A percentile compares a stretch with the other conserved stretches of the same genome.
Conservation (phyloP, 2,797 vertebrate species). For the Chiloscyllium punctatum region DNA sequence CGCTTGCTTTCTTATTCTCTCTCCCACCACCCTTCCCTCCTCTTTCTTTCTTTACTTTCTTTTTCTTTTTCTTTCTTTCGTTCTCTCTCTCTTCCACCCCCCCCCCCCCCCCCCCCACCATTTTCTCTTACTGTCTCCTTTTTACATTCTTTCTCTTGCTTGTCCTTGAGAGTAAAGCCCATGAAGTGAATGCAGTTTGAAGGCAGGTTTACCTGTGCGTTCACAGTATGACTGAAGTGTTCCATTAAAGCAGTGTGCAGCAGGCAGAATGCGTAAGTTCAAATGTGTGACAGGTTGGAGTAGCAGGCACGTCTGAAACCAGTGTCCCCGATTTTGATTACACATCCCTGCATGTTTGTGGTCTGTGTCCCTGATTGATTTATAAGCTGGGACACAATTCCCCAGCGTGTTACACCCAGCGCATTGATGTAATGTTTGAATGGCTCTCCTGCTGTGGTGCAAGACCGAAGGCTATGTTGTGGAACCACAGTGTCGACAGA, state of each 20-base stretch:
- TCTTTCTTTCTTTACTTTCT: too few relatives aligned
- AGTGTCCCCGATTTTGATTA: neutral
- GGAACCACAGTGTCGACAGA: neutral
- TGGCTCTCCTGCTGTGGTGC: neutral
- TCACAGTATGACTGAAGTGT: neutral
- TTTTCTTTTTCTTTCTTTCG: too few relatives aligned
- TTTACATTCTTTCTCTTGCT: neutral
- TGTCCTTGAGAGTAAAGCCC: neutral
- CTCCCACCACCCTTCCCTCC: accelerated
- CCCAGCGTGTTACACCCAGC: neutral
- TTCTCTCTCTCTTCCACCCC: neutral
- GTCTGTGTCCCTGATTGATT: neutral
- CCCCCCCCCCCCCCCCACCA: neutral
- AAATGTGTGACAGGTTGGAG: neutral
- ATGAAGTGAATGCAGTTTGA: neutral
- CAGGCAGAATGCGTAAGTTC: neutral
- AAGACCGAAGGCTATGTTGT: neutral
- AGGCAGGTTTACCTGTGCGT: neutral
- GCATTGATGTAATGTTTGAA: neutral
- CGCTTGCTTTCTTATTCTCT: too few relatives aligned
- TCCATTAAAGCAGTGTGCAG: neutral
- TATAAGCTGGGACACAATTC: neutral
- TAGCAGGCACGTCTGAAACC: neutral
- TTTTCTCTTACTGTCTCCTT: neutral
- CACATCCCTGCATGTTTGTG: neutral